A percentile compares a stretch with the other conserved stretches of the same genome.
These are phyloP conservation scores for Oedothorax gibbosus DNA, from an alignment of 1,140 invertebrate species.

Conservation along the genomic window DNA sequence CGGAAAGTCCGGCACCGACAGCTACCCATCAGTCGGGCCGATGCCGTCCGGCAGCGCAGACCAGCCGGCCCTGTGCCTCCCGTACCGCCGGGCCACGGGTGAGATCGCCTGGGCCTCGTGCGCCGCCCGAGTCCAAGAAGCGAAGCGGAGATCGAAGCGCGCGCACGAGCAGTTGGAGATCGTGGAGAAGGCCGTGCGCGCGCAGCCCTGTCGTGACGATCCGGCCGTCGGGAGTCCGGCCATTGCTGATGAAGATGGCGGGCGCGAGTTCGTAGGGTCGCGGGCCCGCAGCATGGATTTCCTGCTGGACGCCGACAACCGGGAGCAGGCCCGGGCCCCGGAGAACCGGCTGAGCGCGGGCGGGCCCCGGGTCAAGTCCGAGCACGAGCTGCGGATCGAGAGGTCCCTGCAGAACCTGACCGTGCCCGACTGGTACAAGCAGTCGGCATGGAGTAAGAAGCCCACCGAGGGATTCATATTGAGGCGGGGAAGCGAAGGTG, in stretches of 20 bases:
- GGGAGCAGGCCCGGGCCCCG: conserved; percentile 84
- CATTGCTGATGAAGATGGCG: conserved; percentile 3
- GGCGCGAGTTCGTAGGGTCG: conserved; percentile 55
- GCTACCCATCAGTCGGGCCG: background rate
- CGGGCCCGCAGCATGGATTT: conserved; percentile 92
- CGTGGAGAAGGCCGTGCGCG: conserved; percentile 65
- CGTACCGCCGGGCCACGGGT: conserved; percentile 54
- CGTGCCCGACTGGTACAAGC: conserved; percentile 95
- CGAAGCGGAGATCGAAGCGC: conserved; percentile 4
- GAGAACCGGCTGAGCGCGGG: conserved; percentile 83
- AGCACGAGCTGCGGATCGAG: conserved; percentile 92
- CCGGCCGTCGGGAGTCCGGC: background rate
- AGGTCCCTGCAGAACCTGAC: conserved; percentile 91
- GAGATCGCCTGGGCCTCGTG: conserved; percentile 61
- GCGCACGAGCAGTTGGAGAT: conserved; percentile 81
- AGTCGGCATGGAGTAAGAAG: conserved; percentile 71
- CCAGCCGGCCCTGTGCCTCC: background rate
- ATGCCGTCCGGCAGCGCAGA: conserved; percentile 16
- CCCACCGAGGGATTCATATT: conserved; percentile 66
- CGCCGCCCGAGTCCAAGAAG: conserved; percentile 35
- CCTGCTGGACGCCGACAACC: conserved; percentile 89
- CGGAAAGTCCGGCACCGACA: conserved; percentile 6
- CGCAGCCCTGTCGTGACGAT: too few relatives aligned
- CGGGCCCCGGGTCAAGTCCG: conserved; percentile 77
- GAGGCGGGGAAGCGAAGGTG: conserved; percentile 51